A percentile compares a stretch with the other conserved stretches of the same genome.
Evolutionary conservation across 2,113 vertebrate genomes (phyloP).

Genomic region (Paradoxurus hermaphroditus): DNA sequence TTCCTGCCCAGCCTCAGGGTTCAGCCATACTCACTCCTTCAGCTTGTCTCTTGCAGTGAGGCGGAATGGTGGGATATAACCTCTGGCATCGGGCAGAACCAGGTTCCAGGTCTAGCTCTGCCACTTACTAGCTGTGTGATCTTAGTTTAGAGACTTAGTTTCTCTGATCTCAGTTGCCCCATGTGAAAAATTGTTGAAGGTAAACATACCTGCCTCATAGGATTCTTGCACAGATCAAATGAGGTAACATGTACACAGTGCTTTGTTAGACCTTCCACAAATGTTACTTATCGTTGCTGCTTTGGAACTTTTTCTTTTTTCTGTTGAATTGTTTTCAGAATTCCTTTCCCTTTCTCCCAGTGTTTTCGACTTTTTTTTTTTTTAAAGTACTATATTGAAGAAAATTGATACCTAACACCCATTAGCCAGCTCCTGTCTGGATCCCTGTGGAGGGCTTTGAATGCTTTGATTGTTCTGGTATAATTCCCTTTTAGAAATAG

Average conservation of each 20-base stretch:
- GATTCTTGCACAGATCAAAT: not conserved
- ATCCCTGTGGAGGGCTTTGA: not conserved
- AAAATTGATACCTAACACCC: not conserved
- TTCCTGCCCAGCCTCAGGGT: not conserved
- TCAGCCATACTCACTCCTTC: not conserved
- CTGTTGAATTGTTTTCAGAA: conserved; percentile 19
- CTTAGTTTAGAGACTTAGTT: not conserved
- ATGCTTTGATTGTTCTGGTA: not conserved
- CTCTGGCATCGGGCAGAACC: not conserved
- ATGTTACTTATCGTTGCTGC: not conserved
- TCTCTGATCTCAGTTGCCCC: not conserved
- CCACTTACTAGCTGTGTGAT: not conserved
- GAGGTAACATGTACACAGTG: not conserved
- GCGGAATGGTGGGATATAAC: not conserved
- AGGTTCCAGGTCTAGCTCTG: not conserved
- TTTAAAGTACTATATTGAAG: not conserved
- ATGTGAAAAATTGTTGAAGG: not conserved
- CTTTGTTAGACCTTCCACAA: not conserved
- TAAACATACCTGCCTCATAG: not conserved
- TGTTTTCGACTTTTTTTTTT: not conserved
- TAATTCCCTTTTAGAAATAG: not conserved
- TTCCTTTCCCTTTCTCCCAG: not conserved
- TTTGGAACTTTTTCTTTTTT: conserved; percentile 20
- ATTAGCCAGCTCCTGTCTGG: not conserved
- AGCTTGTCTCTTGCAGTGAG: not conserved